These are phyloP conservation scores for Chloroceryle aenea DNA, from an alignment of 2,113 vertebrate species.

Conservation along the genomic window DNA sequence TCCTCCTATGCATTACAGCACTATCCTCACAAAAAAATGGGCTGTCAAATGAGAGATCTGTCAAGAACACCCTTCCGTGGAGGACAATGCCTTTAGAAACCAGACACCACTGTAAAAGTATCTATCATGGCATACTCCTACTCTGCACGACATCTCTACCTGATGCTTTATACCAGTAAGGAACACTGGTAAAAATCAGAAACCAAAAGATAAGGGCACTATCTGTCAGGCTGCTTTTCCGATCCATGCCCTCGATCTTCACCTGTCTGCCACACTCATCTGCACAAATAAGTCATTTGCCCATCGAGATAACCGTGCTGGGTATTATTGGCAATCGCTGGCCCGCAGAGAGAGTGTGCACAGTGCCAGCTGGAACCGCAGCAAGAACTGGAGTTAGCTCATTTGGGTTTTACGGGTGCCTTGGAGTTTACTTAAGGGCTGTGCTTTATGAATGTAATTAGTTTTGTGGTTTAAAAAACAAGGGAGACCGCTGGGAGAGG, in stretches of 20 bases:
- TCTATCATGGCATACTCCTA: accelerated
- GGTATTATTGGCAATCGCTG: accelerated
- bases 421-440: background rate
- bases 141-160: accelerated
- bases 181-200: background rate
- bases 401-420: accelerated
- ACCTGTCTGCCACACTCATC: accelerated
- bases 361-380: background rate
- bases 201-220: accelerated
- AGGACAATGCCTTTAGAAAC: background rate
- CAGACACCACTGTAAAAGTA: background rate
- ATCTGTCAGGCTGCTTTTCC: background rate
- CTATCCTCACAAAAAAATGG: background rate
- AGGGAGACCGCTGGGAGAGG: background rate
- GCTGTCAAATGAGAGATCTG: accelerated
- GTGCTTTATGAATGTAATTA: background rate
- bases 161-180: background rate
- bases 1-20: background rate
- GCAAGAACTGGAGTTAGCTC: accelerated
- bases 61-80: accelerated
- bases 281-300: accelerated
- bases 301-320: accelerated
- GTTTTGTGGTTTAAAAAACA: background rate
- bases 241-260: accelerated
- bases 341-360: accelerated